Evolutionary conservation across 1,140 invertebrate genomes (phyloP).

Genomic region (Apis dorsata): DNA sequence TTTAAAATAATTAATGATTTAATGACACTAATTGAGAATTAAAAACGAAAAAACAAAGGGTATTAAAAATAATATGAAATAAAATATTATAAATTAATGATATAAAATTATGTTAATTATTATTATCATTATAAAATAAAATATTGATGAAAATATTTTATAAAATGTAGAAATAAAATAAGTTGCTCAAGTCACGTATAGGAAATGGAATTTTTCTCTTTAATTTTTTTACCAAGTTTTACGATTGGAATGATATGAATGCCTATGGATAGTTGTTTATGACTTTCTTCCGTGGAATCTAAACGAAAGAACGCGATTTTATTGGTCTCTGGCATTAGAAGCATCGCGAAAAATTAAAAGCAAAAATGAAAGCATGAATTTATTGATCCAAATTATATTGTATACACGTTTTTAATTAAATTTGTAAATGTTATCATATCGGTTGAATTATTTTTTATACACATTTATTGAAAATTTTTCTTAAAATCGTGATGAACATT

Average conservation of each 20-base stretch:
- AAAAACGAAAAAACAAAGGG: not conserved
- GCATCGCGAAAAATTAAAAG: constrained; percentile 11
- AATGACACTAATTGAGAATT: not conserved
- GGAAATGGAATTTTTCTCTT: not conserved
- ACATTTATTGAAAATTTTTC: too few relatives aligned
- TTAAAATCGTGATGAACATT: not conserved
- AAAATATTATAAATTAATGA: too few relatives aligned
- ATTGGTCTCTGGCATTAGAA: not conserved
- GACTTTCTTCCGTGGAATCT: constrained; percentile 8
- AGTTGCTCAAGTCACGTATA: constrained; percentile 18
- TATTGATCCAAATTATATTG: not conserved
- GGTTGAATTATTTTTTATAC: not conserved
- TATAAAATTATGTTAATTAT: too few relatives aligned
- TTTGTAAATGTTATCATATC: not conserved
- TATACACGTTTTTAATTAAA: not conserved
- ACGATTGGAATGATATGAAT: constrained; percentile 25
- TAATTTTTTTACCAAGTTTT: constrained; percentile 24
- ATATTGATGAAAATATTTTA: not conserved
- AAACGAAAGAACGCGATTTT: not conserved
- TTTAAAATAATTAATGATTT: not conserved
- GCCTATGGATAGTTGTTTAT: constrained; percentile 29
- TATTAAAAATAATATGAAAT: not conserved
- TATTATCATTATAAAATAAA: not conserved
- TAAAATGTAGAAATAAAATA: not conserved
- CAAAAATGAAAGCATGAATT: not conserved